These are phyloP conservation scores for Ypsolopha scabrella DNA, from an alignment of 2,888 invertebrate genomes.

Conservation along the genomic window DNA sequence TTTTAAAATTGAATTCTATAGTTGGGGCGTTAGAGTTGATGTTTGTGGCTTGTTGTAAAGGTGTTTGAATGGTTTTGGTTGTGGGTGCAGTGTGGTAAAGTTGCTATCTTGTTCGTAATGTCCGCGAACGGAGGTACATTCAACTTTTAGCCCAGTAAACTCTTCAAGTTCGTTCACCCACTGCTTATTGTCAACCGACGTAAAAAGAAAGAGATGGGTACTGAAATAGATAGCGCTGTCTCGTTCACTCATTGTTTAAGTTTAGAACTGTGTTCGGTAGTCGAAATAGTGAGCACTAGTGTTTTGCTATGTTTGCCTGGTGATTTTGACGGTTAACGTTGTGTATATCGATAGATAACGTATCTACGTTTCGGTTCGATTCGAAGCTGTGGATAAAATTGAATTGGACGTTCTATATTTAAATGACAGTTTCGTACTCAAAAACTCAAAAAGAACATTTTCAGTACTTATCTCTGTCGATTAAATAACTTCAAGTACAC, in stretches of 20 bases:
- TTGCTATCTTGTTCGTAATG: constrained; percentile 71
- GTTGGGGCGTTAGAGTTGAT: constrained; percentile 16
- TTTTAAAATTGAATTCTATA: constrained; percentile 32
- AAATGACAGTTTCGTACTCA: too few relatives aligned
- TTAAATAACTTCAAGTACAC: too few relatives aligned
- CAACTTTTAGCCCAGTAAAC: constrained; percentile 72
- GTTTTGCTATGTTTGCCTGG: constrained; percentile 53
- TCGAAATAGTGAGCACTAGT: constrained; percentile 56
- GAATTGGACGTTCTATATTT: neutral
- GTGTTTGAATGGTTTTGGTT: constrained; percentile 36
- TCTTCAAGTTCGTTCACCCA: constrained; percentile 69
- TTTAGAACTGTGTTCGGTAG: constrained; percentile 56
- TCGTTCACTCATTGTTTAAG: constrained; percentile 44
- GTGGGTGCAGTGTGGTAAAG: constrained; percentile 49
- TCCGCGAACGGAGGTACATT: constrained; percentile 70
- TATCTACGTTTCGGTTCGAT: constrained; percentile 7
- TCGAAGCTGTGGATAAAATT: neutral
- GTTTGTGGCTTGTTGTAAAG: constrained; percentile 21
- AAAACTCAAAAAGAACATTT: too few relatives aligned
- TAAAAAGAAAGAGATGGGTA: constrained; percentile 47
- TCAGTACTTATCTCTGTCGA: too few relatives aligned
- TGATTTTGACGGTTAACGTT: constrained; percentile 63
- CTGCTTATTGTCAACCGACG: constrained; percentile 67
- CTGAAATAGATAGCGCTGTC: constrained; percentile 41
- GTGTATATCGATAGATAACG: constrained; percentile 57